Evolutionary conservation across 1,140 invertebrate genomes (phyloP).

Genomic region (Aphelenchoides avenae): DNA sequence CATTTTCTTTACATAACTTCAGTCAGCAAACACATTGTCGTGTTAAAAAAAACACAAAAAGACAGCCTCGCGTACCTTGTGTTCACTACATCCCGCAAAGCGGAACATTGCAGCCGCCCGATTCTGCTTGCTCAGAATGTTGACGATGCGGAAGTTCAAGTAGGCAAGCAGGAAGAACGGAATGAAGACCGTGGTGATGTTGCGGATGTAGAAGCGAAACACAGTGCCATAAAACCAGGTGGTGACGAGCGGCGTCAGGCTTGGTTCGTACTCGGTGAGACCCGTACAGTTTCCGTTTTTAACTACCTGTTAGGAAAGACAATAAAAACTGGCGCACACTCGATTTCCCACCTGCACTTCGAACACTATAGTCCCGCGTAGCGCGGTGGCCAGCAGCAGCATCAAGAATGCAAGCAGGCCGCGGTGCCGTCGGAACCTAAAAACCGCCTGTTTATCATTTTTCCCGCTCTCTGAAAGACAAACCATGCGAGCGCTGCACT

Average conservation of each 20-base stretch:
- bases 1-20: too few species aligned
- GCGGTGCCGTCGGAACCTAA: slow-evolving; percentile 41
- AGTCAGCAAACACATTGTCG: not conserved
- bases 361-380: slow-evolving; percentile 44
- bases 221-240: slow-evolving; percentile 43
- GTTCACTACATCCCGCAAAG: slow-evolving; percentile 36
- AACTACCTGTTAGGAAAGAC: slow-evolving; percentile 22
- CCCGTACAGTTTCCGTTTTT: slow-evolving; percentile 45
- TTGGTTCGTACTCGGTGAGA: slow-evolving; percentile 32
- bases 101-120: slow-evolving; percentile 46
- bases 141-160: slow-evolving; percentile 40
- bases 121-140: slow-evolving; percentile 38
- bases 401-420: slow-evolving; percentile 31
- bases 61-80: slow-evolving; percentile 41
- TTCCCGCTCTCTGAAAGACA: too few species aligned
- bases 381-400: slow-evolving; percentile 31
- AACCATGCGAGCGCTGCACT: slow-evolving; percentile 29
- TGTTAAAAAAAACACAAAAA: not conserved
- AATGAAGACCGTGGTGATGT: slow-evolving; percentile 41
- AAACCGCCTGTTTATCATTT: slow-evolving; percentile 11
- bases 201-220: slow-evolving; percentile 45
- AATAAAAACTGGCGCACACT: not conserved
- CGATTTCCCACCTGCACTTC: slow-evolving; percentile 32
- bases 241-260: slow-evolving; percentile 24
- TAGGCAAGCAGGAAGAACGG: slow-evolving; percentile 47